Conservation (phyloP, 2,113 vertebrate species). For the Mormyrus iriodes region DNA sequence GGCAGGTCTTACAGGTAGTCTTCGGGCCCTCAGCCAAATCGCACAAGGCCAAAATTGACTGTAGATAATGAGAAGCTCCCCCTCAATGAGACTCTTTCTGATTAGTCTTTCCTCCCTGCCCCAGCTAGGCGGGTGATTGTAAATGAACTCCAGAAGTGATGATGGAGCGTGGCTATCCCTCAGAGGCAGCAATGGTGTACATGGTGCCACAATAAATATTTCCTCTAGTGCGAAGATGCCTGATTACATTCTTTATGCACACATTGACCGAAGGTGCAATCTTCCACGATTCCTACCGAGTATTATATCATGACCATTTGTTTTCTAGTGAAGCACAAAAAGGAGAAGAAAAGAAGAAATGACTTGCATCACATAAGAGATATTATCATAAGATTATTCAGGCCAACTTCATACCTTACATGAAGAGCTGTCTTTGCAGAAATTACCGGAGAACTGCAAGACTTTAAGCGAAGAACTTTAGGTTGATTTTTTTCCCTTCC, state of each 20-base stretch:
- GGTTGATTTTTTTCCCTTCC: background rate
- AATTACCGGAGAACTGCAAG: background rate
- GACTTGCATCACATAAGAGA: background rate
- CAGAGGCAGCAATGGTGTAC: background rate
- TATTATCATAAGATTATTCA: background rate
- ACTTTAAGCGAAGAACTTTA: background rate
- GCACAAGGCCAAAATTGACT: background rate
- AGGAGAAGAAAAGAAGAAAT: background rate
- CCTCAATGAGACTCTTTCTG: background rate
- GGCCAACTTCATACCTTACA: background rate
- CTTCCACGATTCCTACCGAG: background rate
- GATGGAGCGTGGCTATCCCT: background rate
- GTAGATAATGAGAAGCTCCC: background rate
- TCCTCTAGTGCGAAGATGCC: background rate
- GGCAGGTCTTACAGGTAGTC: background rate
- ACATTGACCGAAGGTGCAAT: background rate
- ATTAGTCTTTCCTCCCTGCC: background rate
- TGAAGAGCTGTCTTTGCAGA: background rate
- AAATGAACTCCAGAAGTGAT: constrained; percentile 6
- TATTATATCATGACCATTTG: background rate
- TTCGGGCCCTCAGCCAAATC: background rate
- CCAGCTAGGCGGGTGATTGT: background rate
- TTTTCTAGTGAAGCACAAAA: background rate
- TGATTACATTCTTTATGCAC: constrained; percentile 21
- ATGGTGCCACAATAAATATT: background rate